Conservation (phyloP, 2,113 vertebrate genomes). For the Thamnaconus septentrionalis region DNA sequence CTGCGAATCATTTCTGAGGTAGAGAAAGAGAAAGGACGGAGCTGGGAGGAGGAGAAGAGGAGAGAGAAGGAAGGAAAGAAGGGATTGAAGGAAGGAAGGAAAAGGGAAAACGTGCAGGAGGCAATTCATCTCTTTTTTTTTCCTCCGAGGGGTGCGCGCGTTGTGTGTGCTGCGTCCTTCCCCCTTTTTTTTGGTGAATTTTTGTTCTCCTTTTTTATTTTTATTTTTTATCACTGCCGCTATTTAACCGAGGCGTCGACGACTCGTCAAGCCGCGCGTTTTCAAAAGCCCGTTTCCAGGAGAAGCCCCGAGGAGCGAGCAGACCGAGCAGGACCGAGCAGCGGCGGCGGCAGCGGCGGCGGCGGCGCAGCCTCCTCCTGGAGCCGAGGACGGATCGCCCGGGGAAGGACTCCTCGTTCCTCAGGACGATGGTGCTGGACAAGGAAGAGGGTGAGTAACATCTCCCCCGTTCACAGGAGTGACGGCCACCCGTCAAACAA, state of each 20-base stretch:
- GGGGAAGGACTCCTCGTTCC: conserved; percentile 83
- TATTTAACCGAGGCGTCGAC: conserved; percentile 51
- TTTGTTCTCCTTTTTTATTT: too few species aligned
- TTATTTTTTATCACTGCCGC: too few species aligned
- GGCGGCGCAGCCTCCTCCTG: conserved; percentile 69
- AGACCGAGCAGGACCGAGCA: background rate
- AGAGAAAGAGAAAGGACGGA: background rate
- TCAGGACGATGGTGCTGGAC: conserved; percentile 99
- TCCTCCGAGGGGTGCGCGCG: too few species aligned
- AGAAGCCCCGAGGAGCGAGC: conserved; percentile 57
- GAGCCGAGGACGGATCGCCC: conserved; percentile 87
- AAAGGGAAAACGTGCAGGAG: conserved; percentile 48
- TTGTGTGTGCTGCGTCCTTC: too few species aligned
- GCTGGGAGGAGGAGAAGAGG: background rate
- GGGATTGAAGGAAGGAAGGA: background rate
- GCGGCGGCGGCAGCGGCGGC: too few species aligned
- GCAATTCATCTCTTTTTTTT: conserved; percentile 47
- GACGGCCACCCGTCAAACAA: too few species aligned
- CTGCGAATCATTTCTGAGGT: conserved; percentile 58
- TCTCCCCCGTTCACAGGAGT: background rate
- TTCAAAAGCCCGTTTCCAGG: conserved; percentile 63
- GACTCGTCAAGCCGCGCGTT: conserved; percentile 60
- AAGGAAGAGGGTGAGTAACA: conserved; percentile 97
- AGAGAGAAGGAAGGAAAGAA: background rate
- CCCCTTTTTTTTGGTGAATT: too few species aligned